Percentiles rank a stretch among this genome's conserved stretches.
phyloP scores from a whole-genome alignment of 2,797 vertebrate species.

The Muscicapa striata region DNA sequence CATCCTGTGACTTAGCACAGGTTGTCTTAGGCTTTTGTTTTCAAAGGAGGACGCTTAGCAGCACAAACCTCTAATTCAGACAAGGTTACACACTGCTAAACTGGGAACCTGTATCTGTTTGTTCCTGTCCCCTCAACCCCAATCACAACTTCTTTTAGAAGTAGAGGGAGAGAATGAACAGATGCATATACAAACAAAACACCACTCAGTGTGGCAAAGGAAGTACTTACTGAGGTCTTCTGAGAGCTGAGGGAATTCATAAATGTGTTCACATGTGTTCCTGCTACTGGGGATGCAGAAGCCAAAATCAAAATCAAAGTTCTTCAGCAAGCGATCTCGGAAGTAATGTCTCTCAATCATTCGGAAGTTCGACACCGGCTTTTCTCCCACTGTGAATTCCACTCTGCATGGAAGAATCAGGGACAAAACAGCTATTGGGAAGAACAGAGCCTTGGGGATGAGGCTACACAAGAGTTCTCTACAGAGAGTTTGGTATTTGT shows the following conservation, averaged over 20 bases:
- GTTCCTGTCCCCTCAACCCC: not conserved
- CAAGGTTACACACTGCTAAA: not conserved
- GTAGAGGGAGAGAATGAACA: not conserved
- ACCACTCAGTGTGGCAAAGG: not conserved
- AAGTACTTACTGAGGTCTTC: constrained; percentile 92
- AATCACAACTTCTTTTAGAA: not conserved
- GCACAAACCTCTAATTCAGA: not conserved
- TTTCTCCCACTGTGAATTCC: constrained; percentile 97
- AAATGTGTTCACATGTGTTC: constrained; percentile 98
- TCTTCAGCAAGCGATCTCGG: constrained; percentile 94
- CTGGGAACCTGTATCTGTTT: not conserved
- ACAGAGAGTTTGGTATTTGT: not conserved
- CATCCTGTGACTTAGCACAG: not conserved
- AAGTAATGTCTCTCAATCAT: constrained; percentile 99
- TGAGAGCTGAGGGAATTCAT: constrained; percentile 97
- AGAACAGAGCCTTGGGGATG: not conserved
- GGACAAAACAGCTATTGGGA: not conserved
- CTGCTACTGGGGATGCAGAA: constrained; percentile 98
- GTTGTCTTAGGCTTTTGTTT: not conserved
- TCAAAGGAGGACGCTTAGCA: not conserved
- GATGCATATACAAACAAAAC: not conserved
- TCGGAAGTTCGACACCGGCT: constrained; percentile 92
- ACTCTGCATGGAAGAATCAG: constrained; percentile 79
- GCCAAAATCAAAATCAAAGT: constrained; percentile 98
- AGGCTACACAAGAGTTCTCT: not conserved